Percentiles rank a stretch among this genome's conserved stretches.
These are phyloP conservation scores for Ammodramus savannarum DNA, from an alignment of 2,113 vertebrate species.

Conservation along the genomic window DNA sequence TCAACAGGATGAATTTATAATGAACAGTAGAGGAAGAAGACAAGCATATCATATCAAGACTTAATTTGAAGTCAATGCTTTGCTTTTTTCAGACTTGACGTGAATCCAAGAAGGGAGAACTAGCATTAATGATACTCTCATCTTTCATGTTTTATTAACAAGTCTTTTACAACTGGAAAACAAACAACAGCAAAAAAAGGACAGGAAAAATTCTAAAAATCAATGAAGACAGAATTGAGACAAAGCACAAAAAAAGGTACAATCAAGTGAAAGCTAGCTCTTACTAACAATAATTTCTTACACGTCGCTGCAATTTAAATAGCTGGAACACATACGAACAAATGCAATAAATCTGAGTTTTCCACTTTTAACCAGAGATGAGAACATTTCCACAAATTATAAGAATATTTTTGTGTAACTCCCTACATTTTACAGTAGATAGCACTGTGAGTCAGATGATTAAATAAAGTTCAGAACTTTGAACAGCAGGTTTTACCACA, in stretches of 20 bases:
- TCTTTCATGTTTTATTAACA: constrained; percentile 35
- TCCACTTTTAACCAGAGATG: background rate
- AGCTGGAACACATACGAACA: background rate
- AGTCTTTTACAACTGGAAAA: background rate
- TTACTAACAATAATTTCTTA: background rate
- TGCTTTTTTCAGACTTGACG: background rate
- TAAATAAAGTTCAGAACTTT: constrained; percentile 10
- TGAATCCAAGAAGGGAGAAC: background rate
- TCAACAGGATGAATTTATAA: constrained; percentile 7
- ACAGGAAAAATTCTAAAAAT: background rate
- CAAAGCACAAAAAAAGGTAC: background rate
- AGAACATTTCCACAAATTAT: background rate
- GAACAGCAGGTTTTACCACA: background rate
- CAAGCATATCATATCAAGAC: background rate
- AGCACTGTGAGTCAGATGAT: constrained; percentile 45
- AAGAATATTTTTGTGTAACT: constrained; percentile 5
- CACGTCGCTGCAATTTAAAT: background rate
- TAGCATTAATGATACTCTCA: background rate
- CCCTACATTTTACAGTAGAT: constrained; percentile 29
- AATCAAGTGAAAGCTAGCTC: background rate
- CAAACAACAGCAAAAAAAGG: background rate
- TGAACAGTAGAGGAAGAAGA: background rate
- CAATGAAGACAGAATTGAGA: background rate
- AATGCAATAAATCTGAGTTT: background rate
- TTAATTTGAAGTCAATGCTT: constrained; percentile 27